Evolutionary conservation across 2,888 invertebrate species (phyloP), one percentile per base, ranked within the genome.

Genomic region (Meandrusa payeni): DNA sequence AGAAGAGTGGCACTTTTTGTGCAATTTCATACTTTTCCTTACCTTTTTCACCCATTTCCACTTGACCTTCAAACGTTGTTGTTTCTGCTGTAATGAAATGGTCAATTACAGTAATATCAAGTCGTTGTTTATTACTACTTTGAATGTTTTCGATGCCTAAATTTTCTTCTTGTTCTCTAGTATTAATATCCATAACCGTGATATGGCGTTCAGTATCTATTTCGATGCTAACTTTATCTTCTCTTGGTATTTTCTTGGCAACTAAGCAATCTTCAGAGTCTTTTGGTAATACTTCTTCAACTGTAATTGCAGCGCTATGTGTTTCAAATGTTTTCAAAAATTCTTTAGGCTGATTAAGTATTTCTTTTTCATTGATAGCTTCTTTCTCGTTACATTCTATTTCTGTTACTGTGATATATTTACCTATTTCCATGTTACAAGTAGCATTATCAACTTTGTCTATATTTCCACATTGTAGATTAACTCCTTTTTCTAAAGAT

Each of bases 351-450:
- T 47, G 31, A 20, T 51, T 48, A 24, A 45, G 38, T 41, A 42
- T 44, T 40, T 46, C 56, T 20, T 41, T 41, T 12, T 64, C 52
- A 7, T 70, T 48, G 1, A 40, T 15, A 2, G 57, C 50, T 76
- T 89, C 90, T 51, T 77, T 83, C 49, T 90, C 90, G 19, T 68
- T 78, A 34, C 74, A 60, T 52, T 87, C 67, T 17, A 76, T 67
- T 66, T 92, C 89, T 6, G 76, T 83, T 5, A 92, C 67, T 43
- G 89, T 80, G 23, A 92, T 52, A 59, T 91, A 85, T 61, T 90
- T 89, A 39, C 86, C 73, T 17, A 83, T 46, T 55, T 61, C 64
- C 43, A 54, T 41, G 47, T 52, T 70, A 53, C 47, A 50, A 27
- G 46, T 50, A 39, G 48, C 72, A 45, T 43, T 64, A 56, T 41